Base-by-base conservation (phyloP, 2,888 invertebrate genomes). In the Odontothrips loti region DNA sequence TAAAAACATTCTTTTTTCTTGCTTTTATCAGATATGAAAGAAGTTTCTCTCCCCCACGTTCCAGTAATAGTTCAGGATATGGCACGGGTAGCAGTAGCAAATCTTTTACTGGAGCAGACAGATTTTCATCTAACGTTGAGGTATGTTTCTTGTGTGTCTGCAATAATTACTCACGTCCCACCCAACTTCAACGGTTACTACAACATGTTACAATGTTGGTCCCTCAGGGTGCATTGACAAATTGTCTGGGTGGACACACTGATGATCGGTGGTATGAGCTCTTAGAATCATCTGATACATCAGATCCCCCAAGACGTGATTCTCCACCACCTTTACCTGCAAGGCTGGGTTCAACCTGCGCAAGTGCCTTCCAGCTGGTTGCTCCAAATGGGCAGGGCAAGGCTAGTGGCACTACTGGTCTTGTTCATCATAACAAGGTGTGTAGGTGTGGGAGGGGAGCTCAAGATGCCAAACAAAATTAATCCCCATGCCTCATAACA, bases 51-150 rank as follows among this genome's bases (percentile, higher is more conserved):
- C 95, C 95, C 80, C 95, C 95, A 80, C 90, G 94, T 85, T 93
- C 95, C 83, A 93, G 93, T 85, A 94, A 93, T 86, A 94, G 94
- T 88, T 94, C 94, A 63, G 95, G 95, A 6, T 95, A 95, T 86
- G 95, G 95, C 82, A 95, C 95, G 11, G 95, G 94, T 87, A 89
- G 88, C 84, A 89, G 89, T 83, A 88, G 88, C 81, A 87, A 88
- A 83, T 88, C 89, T 34, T 88, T 88, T 82, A 87, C 86, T 82
- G 87, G 86, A 63, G 85, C 85, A 83, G 86, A 87, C 81, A 86
- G 87, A 82, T 87, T 87, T 85, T 85, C 86, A 79, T 85, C 86
- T 79, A 87, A 87, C 83, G 86, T 86, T 81, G 88, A 89, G 88
- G 89, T 88, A 85, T 84, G 84, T 84, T 79, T 34, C 15, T 17